Evolutionary conservation across 2,888 invertebrate genomes (phyloP).

Genomic region (Tetheella fluctuosa): DNA sequence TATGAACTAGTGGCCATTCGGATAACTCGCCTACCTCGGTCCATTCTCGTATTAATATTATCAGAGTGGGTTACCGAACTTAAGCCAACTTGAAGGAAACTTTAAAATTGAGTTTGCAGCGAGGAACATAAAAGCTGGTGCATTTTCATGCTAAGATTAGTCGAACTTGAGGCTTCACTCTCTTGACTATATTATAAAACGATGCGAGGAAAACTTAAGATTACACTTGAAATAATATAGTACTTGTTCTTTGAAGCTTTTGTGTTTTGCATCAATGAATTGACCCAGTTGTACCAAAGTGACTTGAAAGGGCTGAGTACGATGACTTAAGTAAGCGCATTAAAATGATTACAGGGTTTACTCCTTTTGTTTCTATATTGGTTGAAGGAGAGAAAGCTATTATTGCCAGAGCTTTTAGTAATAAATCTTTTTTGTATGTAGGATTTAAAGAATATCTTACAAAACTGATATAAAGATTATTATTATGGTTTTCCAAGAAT

Average conservation of each 20-base stretch:
- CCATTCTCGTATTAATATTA: not conserved
- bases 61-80: not conserved
- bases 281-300: not conserved
- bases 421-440: no score
- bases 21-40: not conserved
- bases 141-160: slow-evolving; percentile 3
- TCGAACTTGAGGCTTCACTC: not conserved
- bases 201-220: not conserved
- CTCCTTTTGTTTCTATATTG: slow-evolving; percentile 1
- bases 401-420: no score
- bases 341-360: not conserved
- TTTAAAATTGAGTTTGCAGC: not conserved
- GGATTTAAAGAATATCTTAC: no score
- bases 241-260: slow-evolving; percentile 1
- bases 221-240: not conserved
- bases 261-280: not conserved
- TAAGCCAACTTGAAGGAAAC: not conserved
- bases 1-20: not conserved
- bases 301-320: not conserved
- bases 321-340: no score
- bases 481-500: no score
- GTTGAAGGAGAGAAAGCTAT: not conserved
- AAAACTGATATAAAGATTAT: no score
- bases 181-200: not conserved
- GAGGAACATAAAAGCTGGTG: not conserved